Percentiles rank a stretch among this genome's conserved stretches.
phyloP scores from a whole-genome alignment of 2,113 vertebrate species.

The human region GRCh38 chr6:8226501-8227000 shows the following conservation, averaged over 20 bases:
- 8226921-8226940: not conserved
- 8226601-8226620: not conserved
- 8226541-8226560: not conserved
- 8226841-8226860: not conserved
- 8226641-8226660: too few relatives aligned
- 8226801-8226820: too few relatives aligned
- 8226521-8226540: not conserved
- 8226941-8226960: not conserved
- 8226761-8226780: rapidly evolving
- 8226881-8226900: not conserved
- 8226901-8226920: too few relatives aligned
- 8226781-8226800: too few relatives aligned
- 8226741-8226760: too few relatives aligned
- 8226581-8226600: not conserved
- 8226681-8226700: too few relatives aligned
- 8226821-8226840: not conserved
- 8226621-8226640: too few relatives aligned
- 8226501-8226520: not conserved
- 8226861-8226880: not conserved
- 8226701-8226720: too few relatives aligned
- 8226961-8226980: not conserved
- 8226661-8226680: too few relatives aligned
- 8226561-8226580: not conserved
- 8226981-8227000: not conserved
- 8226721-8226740: too few relatives aligned